A percentile compares a stretch with the other conserved stretches of the same genome.
phyloP scores from a whole-genome alignment of 2,797 vertebrate genomes.

The Emydoidea blandingii region DNA sequence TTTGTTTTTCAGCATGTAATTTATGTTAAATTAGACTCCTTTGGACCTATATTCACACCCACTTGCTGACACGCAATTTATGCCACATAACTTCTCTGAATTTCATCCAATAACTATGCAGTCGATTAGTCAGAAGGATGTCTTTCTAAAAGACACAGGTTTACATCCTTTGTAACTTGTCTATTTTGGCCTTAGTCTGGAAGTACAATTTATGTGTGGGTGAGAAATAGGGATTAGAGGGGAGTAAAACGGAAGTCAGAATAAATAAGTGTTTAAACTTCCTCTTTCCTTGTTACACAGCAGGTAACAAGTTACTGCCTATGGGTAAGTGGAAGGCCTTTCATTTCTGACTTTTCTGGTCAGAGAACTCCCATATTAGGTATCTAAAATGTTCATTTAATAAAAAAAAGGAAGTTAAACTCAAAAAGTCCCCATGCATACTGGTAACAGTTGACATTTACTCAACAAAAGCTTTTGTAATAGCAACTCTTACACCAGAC shows the following conservation, averaged over 20 bases:
- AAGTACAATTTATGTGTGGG: background rate
- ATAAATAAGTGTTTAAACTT: background rate
- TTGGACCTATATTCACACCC: background rate
- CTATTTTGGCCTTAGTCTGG: background rate
- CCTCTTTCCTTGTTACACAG: background rate
- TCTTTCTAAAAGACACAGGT: background rate
- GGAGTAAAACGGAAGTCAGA: background rate
- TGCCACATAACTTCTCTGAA: background rate
- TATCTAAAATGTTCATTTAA: background rate
- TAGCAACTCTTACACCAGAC: too few species aligned
- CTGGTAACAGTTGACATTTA: background rate
- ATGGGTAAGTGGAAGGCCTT: background rate
- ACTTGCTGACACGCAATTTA: background rate
- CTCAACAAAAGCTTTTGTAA: too few species aligned
- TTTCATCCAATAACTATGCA: background rate
- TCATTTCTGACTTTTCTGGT: background rate
- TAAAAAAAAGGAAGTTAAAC: background rate
- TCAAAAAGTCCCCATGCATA: background rate
- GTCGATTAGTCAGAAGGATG: rapidly evolving
- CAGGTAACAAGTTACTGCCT: background rate
- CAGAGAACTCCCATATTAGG: background rate
- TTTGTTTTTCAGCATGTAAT: background rate
- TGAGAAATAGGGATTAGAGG: too few species aligned
- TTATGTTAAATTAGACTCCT: background rate
- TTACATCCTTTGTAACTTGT: background rate